Base-by-base conservation (phyloP, 2,797 vertebrate species). In the Onychomys leucogaster region DNA sequence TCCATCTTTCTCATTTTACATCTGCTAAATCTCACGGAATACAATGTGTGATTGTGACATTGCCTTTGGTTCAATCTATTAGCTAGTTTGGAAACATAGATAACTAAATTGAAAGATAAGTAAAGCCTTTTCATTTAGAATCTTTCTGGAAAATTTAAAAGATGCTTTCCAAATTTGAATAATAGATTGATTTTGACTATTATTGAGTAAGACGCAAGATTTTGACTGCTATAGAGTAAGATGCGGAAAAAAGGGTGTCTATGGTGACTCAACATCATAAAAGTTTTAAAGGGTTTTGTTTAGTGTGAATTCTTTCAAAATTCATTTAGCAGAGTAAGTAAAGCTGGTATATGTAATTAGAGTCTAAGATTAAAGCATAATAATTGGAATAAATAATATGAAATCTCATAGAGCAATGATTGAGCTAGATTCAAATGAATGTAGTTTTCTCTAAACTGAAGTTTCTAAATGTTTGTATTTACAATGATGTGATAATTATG, bases 181-280 rank as follows among this genome's bases (percentile, higher is more conserved):
- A 97, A 95, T 97, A 98, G 97, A 98, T 97, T 96, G 83, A 96
- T 52, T 97, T 94, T 98, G 94, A 96, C 84, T 96, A 13, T 96
- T 94, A 90, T 90, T 88, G 46, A 91, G 49, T 96, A 97, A 97
- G 1, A 96, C 82, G 96, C 88, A n/a, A n/a, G 83, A 96, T 52
- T 97, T 94, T 98, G 94, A 96, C 84, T 96, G 13, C 96, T 94
- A 90, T 90, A 89, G 46, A 91, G 49, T 96, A 97, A 97, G 2
- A 96, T 82, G 96, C 88, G 14, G 95, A 95, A 97, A 94, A 77
- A 63, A 94, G 43, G 94, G 1, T 92, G 75, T 98, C 96, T 98
- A 96, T 97, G 94, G 95, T 87, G 98, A 98, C 90, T 97, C 95
- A 96, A 95, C 95, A 67, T 82, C 73, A 94, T 95, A 85, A 94